These are phyloP conservation scores for Suncus etruscus DNA, from an alignment of 2,113 vertebrate species.

Conservation along the genomic window DNA sequence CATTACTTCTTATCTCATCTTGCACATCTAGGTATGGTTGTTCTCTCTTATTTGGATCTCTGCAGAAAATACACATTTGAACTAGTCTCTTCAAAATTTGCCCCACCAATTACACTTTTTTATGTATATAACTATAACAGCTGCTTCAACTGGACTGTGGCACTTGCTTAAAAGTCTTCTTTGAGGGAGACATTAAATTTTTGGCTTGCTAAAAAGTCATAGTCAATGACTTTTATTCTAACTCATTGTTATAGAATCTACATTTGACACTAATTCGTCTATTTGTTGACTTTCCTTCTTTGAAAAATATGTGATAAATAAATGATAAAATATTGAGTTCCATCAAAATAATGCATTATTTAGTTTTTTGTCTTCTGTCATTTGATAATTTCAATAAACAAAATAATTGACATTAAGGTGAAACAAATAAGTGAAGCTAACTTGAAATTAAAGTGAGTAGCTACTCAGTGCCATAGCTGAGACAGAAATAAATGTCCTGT, in stretches of 20 bases:
- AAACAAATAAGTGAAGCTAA: background rate
- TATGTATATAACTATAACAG: background rate
- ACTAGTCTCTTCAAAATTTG: background rate
- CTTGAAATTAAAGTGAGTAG: background rate
- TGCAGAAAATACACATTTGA: background rate
- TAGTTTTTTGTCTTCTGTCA: background rate
- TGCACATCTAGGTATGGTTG: background rate
- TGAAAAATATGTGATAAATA: background rate
- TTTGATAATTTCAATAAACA: conserved; percentile 18
- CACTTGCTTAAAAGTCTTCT: background rate
- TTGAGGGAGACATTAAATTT: background rate
- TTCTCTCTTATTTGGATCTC: background rate
- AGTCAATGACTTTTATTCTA: too few species aligned
- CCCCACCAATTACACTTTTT: background rate
- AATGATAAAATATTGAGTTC: background rate
- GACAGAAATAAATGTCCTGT: background rate
- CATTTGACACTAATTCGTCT: background rate
- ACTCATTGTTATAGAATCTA: background rate
- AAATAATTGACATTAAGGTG: background rate
- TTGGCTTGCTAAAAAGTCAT: background rate
- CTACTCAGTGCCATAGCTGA: background rate
- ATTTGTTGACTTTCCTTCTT: background rate
- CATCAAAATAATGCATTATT: background rate
- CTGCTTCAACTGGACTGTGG: background rate
- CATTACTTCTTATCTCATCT: background rate